Evolutionary conservation across 1,140 invertebrate genomes (phyloP).

Genomic region (Parasteatoda tepidariorum): DNA sequence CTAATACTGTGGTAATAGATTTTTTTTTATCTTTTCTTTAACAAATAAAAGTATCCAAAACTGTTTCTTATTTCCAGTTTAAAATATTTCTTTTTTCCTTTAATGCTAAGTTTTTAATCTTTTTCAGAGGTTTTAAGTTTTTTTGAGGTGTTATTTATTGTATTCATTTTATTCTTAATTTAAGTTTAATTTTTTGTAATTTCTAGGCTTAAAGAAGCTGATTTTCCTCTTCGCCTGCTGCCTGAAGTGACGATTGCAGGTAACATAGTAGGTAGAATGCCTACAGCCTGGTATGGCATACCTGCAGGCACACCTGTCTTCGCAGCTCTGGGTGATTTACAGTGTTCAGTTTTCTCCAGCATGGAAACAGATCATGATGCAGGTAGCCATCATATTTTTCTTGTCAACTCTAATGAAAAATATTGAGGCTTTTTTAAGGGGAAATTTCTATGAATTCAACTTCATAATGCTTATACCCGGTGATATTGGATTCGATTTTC

Average conservation of each 20-base stretch:
- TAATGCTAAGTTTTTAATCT: background rate
- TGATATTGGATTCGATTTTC: too few species aligned
- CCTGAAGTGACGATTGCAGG: slow-evolving; percentile 78
- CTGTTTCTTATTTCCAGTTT: background rate
- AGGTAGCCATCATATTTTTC: slow-evolving; percentile 68
- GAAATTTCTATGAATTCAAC: too few species aligned
- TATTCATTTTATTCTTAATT: background rate
- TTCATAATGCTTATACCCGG: too few species aligned
- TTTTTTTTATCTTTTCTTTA: background rate
- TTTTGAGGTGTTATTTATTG: too few species aligned
- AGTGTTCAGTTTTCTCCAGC: slow-evolving; percentile 85
- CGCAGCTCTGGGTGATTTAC: slow-evolving; percentile 83
- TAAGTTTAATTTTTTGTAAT: background rate
- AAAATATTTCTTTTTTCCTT: background rate
- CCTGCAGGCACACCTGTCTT: slow-evolving; percentile 79
- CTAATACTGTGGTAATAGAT: too few species aligned
- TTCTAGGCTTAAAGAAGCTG: slow-evolving; percentile 64
- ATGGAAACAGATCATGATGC: slow-evolving; percentile 73
- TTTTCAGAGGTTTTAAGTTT: background rate
- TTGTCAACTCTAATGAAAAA: background rate
- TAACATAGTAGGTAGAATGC: slow-evolving; percentile 75
- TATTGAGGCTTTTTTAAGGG: background rate
- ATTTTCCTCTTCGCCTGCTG: slow-evolving; percentile 79
- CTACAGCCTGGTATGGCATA: slow-evolving; percentile 80
- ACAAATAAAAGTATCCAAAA: background rate